These are phyloP conservation scores for Serranus cabrilla DNA, from an alignment of 2,797 vertebrate species.

Conservation along the genomic window DNA sequence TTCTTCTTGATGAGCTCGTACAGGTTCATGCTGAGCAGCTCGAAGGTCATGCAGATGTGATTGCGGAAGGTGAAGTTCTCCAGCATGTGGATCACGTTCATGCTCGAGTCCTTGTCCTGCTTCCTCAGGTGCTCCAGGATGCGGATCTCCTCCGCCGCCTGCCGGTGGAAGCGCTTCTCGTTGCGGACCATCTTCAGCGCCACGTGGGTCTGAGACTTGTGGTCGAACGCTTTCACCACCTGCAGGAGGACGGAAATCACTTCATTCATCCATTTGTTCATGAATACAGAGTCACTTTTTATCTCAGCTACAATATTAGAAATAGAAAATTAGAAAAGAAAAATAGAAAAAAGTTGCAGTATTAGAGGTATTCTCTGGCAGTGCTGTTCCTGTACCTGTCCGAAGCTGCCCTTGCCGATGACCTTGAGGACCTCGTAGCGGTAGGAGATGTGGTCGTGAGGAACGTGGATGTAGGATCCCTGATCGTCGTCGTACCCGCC, in stretches of 20 bases:
- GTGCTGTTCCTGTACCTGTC: too few relatives aligned
- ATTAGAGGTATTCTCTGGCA: too few relatives aligned
- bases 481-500: conserved; percentile 97
- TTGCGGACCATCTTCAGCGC: conserved; percentile 99
- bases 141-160: conserved; percentile 98
- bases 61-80: conserved; percentile 99
- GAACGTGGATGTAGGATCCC: conserved; percentile 98
- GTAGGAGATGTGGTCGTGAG: conserved; percentile 96
- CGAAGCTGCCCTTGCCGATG: conserved; percentile 98
- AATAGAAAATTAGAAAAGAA: too few relatives aligned
- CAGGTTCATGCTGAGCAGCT: conserved; percentile 99
- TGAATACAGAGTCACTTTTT: too few relatives aligned
- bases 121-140: conserved; percentile 97
- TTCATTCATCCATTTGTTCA: background rate
- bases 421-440: conserved; percentile 98
- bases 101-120: conserved; percentile 96
- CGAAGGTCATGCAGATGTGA: conserved; percentile 99
- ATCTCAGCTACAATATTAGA: too few relatives aligned
- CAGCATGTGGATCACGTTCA: conserved; percentile 99
- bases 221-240: conserved; percentile 97
- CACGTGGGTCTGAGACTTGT: conserved; percentile 94
- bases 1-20: conserved; percentile 99
- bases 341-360: too few relatives aligned
- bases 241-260: conserved; percentile 25
- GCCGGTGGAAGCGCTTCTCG: conserved; percentile 98